Percentiles rank a stretch among this genome's conserved stretches.
Conservation (phyloP, 2,888 invertebrate genomes). For the Trachelus tabidus region DNA sequence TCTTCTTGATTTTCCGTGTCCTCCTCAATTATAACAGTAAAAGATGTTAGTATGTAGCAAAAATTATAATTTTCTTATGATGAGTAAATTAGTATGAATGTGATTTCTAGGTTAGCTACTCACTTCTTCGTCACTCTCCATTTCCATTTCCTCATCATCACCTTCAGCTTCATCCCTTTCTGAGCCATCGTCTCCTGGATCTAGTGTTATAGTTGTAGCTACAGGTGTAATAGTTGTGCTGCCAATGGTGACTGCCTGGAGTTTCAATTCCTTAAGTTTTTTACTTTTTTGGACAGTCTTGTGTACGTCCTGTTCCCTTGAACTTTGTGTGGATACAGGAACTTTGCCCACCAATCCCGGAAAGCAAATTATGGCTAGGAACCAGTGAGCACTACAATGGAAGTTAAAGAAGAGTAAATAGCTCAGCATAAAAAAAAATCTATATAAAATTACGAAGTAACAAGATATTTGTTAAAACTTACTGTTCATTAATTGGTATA, state of each 20-base stretch:
- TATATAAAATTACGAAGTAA: slow-evolving; percentile 2
- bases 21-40: slow-evolving; percentile 28
- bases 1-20: slow-evolving; percentile 38
- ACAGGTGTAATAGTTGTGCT: slow-evolving; percentile 74
- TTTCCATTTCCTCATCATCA: slow-evolving; percentile 78
- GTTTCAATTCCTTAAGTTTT: slow-evolving; percentile 67
- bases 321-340: slow-evolving; percentile 37
- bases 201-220: slow-evolving; percentile 68
- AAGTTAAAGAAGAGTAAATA: slow-evolving; percentile 15
- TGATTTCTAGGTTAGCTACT: slow-evolving; percentile 5
- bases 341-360: slow-evolving; percentile 83
- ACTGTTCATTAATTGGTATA: slow-evolving; percentile 97
- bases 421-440: background rate
- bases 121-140: slow-evolving; percentile 65
- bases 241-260: slow-evolving; percentile 71
- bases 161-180: slow-evolving; percentile 85
- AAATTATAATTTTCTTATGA: background rate
- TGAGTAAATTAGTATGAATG: slow-evolving; percentile 5
- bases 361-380: slow-evolving; percentile 95
- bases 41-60: slow-evolving; percentile 1
- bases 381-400: slow-evolving; percentile 86
- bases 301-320: slow-evolving; percentile 9
- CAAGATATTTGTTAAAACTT: slow-evolving; percentile 43
- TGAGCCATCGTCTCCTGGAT: slow-evolving; percentile 76
- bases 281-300: slow-evolving; percentile 44